phyloP scores from a whole-genome alignment of 2,113 vertebrate species.

The Corythoichthys haematopterus region DNA sequence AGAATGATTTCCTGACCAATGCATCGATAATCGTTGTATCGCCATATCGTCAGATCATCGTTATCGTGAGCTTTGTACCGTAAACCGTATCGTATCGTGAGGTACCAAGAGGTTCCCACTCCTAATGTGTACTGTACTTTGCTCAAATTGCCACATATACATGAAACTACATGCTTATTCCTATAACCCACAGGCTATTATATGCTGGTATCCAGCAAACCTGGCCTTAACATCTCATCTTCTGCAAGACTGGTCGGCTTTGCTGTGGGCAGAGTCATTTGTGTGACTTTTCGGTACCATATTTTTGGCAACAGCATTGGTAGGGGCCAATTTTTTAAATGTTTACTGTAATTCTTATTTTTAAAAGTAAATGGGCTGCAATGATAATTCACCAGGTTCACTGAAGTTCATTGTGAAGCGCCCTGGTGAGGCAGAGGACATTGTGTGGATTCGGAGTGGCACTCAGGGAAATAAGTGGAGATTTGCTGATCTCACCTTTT shows the following conservation, averaged over 20 bases:
- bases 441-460: conserved; percentile 68
- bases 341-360: too few relatives aligned
- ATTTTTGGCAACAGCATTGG: conserved; percentile 71
- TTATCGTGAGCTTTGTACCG: too few relatives aligned
- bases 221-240: conserved; percentile 8
- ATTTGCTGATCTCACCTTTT: conserved; percentile 70
- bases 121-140: neutral
- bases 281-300: conserved; percentile 72
- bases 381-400: conserved; percentile 48
- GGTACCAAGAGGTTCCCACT: too few relatives aligned
- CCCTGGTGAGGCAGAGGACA: conserved; percentile 49
- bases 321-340: conserved; percentile 16
- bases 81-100: too few relatives aligned
- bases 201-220: conserved; percentile 43
- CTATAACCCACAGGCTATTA: conserved; percentile 48
- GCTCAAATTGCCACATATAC: neutral
- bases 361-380: neutral
- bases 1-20: too few relatives aligned
- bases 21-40: too few relatives aligned
- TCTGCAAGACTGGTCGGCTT: conserved; percentile 66
- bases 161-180: neutral
- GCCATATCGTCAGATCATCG: too few relatives aligned
- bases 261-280: conserved; percentile 43
- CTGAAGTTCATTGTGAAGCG: conserved; percentile 62
- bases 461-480: conserved; percentile 75